Base-by-base conservation (phyloP, 2,888 invertebrate genomes). In the Holacanthella duospinosa region DNA sequence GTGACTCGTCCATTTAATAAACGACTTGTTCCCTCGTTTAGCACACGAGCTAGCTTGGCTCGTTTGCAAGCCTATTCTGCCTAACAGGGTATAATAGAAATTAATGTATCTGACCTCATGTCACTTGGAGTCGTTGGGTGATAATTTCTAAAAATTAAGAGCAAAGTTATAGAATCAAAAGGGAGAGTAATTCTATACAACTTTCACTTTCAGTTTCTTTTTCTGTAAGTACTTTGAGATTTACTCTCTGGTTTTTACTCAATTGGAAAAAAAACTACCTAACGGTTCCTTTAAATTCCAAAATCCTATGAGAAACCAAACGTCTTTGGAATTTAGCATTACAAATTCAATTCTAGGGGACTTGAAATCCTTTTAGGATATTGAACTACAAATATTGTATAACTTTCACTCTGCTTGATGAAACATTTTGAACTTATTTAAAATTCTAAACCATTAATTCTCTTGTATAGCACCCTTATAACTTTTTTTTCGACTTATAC, bases 371-470 rank as follows among this genome's bases (percentile, higher is more conserved):
- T 69, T 68, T 68, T 65, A 44, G 58, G 67, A 64, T 65, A 67
- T 67, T 65, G 65, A 65, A 65, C 61, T 60, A 28, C 19, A 48
- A 48, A 48, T 48, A 48, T 9, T 21, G 19, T n/a, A 48, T 21
- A 9, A 9, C 48, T 48, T 48, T n/a, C 54, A 55, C 63, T 63
- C 55, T 29, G 43, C 43, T 59, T 59, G 63, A 54, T 63, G 29
- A 36, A 63, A 48, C 61, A 63, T 62, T 63, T 60, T 60, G 54
- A 57, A 59, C 62, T 68, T 68, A 66, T 70, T 71, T 71, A 68
- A 71, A 71, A 68, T 71, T 71, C 70, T 68, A 71, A 70, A 66
- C 66, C 67, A 68, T 68, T 70, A 69, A 69, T 66, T 69, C 65
- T 61, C 61, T 59, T 61, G 56, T n/a, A n/a, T n/a, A n/a, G 55